phyloP scores from a whole-genome alignment of 1,140 invertebrate species.

The Gryon sp. region DNA sequence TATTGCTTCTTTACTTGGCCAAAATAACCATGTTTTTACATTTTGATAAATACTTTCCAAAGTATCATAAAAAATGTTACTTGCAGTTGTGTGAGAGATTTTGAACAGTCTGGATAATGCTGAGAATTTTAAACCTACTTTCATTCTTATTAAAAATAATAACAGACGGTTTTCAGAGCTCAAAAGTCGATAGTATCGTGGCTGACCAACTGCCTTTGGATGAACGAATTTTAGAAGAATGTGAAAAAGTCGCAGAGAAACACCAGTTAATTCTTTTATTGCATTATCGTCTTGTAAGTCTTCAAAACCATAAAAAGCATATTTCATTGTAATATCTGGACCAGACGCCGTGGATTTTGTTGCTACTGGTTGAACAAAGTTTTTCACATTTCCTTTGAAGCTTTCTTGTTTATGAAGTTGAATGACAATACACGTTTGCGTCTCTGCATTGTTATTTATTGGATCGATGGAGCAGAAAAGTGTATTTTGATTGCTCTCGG shows the following conservation, averaged over 20 bases:
- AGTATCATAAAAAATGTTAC: constrained; percentile 12
- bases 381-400: not conserved
- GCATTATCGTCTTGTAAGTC: not conserved
- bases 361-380: not conserved
- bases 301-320: not conserved
- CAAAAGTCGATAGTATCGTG: not conserved
- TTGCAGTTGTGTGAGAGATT: not conserved
- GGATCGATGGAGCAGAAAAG: not conserved
- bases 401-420: not conserved
- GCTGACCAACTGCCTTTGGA: constrained; percentile 18
- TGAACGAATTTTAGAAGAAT: constrained; percentile 14
- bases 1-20: constrained; percentile 22
- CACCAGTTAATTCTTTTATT: constrained; percentile 5
- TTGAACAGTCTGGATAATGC: constrained; percentile 4
- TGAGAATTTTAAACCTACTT: constrained; percentile 7
- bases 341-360: no score
- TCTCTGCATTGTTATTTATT: not conserved
- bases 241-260: constrained; percentile 1
- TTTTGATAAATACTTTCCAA: constrained; percentile 7
- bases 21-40: constrained; percentile 23
- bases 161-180: constrained; percentile 15
- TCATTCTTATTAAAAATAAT: constrained; percentile 26
- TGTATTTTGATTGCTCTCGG: not conserved
- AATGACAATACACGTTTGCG: not conserved
- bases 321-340: not conserved